A percentile compares a stretch with the other conserved stretches of the same genome.
These are phyloP conservation scores for Vanessa cardui DNA, from an alignment of 2,888 invertebrate genomes.

Conservation along the genomic window DNA sequence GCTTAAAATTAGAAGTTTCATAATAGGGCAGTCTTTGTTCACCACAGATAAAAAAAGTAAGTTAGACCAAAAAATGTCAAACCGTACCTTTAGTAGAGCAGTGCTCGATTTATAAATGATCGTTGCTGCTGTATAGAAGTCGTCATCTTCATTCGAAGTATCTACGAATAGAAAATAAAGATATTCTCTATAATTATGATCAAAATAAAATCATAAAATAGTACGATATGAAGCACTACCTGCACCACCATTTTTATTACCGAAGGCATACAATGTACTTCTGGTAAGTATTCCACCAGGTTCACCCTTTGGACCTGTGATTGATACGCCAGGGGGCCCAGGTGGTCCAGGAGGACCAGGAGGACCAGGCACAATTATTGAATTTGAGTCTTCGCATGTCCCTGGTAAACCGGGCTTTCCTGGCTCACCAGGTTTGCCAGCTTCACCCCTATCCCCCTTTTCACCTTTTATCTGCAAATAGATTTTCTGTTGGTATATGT, in stretches of 20 bases:
- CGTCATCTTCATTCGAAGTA: slow-evolving; percentile 55
- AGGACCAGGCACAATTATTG: slow-evolving; percentile 40
- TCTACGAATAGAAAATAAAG: slow-evolving; percentile 14
- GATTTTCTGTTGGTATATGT: too few relatives aligned
- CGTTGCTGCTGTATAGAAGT: slow-evolving; percentile 56
- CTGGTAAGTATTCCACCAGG: slow-evolving; percentile 49
- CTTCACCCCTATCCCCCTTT: slow-evolving; percentile 60
- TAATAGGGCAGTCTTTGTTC: too few relatives aligned
- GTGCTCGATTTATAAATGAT: slow-evolving; percentile 59
- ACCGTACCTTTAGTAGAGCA: slow-evolving; percentile 59
- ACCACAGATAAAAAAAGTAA: too few relatives aligned
- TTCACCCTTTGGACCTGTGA: slow-evolving; percentile 65
- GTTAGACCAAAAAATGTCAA: not conserved
- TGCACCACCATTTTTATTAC: slow-evolving; percentile 9
- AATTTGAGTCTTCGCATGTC: slow-evolving; percentile 31
- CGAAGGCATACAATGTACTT: slow-evolving; percentile 22
- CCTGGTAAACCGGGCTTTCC: slow-evolving; percentile 53
- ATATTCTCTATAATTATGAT: not conserved
- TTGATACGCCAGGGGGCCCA: slow-evolving; percentile 59
- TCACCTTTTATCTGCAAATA: slow-evolving; percentile 59
- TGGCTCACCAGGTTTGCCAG: slow-evolving; percentile 51
- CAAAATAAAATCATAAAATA: not conserved
- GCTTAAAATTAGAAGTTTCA: too few relatives aligned
- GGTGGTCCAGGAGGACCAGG: slow-evolving; percentile 54
- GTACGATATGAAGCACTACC: not conserved